Percentiles rank a stretch among this genome's conserved stretches.
These are phyloP conservation scores for Neolamprologus brichardi DNA, from an alignment of 2,113 vertebrate genomes.

Conservation along the genomic window DNA sequence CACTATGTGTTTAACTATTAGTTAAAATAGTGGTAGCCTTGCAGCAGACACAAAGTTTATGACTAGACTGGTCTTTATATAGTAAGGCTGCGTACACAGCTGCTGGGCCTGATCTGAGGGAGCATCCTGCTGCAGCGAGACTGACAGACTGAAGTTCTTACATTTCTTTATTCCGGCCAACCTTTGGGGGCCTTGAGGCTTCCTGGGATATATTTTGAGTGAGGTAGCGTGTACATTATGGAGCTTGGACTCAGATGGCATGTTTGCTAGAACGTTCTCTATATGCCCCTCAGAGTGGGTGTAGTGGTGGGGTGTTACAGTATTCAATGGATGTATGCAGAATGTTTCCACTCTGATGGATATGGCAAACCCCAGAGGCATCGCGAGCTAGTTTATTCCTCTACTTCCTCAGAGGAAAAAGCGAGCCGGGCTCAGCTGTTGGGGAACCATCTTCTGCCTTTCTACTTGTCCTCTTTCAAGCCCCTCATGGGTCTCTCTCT, in stretches of 20 bases:
- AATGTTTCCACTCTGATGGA: constrained; percentile 56
- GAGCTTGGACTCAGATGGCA: constrained; percentile 68
- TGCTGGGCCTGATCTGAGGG: not conserved
- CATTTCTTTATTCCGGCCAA: not conserved
- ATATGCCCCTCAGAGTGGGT: constrained; percentile 25
- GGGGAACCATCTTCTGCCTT: constrained; percentile 27
- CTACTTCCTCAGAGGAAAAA: constrained; percentile 35
- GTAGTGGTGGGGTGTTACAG: not conserved
- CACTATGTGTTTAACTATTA: not conserved
- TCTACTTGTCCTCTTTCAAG: constrained; percentile 6
- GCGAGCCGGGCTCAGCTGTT: constrained; percentile 62
- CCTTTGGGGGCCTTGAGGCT: not conserved
- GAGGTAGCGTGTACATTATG: not conserved
- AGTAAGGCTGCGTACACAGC: not conserved
- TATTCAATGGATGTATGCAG: constrained; percentile 13
- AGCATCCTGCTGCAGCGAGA: not conserved
- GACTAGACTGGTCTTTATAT: not conserved
- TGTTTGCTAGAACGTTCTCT: not conserved
- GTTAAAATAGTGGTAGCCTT: not conserved
- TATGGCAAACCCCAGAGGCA: constrained; percentile 13
- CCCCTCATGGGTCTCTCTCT: constrained; percentile 1
- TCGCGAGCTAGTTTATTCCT: constrained; percentile 2
- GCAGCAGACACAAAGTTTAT: not conserved
- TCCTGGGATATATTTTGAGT: constrained; percentile 1
- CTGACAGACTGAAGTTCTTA: not conserved